Evolutionary conservation across 2,113 vertebrate species (phyloP), one percentile per base, ranked within the genome.

Genomic region (Callospermophilus lateralis): DNA sequence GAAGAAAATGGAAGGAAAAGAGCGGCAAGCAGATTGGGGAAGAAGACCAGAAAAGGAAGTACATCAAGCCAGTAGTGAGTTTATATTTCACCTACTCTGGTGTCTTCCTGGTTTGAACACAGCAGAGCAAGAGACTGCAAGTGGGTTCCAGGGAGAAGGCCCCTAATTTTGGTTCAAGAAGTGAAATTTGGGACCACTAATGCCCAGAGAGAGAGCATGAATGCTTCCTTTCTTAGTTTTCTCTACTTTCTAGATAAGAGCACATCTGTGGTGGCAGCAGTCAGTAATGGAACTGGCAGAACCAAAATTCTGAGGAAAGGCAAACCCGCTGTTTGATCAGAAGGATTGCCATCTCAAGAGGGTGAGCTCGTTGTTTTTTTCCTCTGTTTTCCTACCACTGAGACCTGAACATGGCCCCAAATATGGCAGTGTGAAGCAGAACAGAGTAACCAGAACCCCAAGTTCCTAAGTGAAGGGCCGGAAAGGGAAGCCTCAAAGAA

Each of bases 211-310:
- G 77, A 39, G 12, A 72, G 19, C 9, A 30, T 11, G 24, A 51
- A 5, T 32, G 7, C 17, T 48, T 8, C 19, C 24, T 70, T 77
- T 63, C 16, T 74, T 61, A 22, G 79, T 26, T 45, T 61, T 39
- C 32, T 72, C 34, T 61, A 19, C 37, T 67, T 63, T 37, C 63
- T 28, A 24, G 48, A 70, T 19, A n/a, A 55, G 78, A 26, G 30
- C 63, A 39, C 5, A 3, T 19, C 34, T 9, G 17, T 4, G 4
- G 32, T 3, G 12, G n/a, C 42, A 45, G 6, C 48, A 11, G 3
- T 15, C 17, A 22, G 55, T 22, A 26, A 37, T 63, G 10, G 26
- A 10, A 45, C 42, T 17, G 34, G 73, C 16, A 13, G n/a, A 11
- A 67, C 48, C 48, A 24, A 17, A n/a, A n/a, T 10, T 32, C 32